Conservation (phyloP, 2,888 invertebrate species). For the Drosophila longiperda region DNA sequence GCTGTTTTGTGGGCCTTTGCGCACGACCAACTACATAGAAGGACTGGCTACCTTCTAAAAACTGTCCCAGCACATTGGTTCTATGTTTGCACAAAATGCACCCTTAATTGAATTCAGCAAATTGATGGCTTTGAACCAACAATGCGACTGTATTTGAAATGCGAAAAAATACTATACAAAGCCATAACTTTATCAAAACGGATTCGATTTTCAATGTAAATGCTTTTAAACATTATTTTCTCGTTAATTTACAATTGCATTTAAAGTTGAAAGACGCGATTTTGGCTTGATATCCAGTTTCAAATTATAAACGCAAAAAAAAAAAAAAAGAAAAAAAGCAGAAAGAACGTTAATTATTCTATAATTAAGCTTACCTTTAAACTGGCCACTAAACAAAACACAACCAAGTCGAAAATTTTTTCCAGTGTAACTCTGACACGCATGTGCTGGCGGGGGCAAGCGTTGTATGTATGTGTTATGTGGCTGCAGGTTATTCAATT, state of each 20-base stretch:
- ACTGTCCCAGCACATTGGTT: conserved; percentile 29
- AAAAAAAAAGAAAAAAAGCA: too few species aligned
- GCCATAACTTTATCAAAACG: too few species aligned
- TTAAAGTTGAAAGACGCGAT: not conserved
- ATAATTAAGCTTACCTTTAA: not conserved
- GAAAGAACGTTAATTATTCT: not conserved
- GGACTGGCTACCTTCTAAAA: not conserved
- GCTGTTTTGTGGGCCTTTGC: conserved; percentile 53
- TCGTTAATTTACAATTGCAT: not conserved
- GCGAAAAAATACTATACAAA: not conserved
- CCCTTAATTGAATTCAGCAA: not conserved
- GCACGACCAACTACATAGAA: conserved; percentile 51
- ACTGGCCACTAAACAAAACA: not conserved
- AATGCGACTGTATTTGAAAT: not conserved
- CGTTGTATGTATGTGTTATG: not conserved
- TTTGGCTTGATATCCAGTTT: not conserved
- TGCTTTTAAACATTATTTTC: not conserved
- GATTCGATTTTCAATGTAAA: not conserved
- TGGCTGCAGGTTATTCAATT: conserved; percentile 22
- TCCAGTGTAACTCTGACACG: conserved; percentile 12
- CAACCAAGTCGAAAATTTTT: not conserved
- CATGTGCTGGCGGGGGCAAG: conserved; percentile 28
- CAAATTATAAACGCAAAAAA: not conserved
- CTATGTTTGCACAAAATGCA: conserved; percentile 32
- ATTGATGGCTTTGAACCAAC: not conserved